Evolutionary conservation across 2,113 vertebrate species (phyloP), one percentile per base, ranked within the genome.

Genomic region (Trogon melanurus): DNA sequence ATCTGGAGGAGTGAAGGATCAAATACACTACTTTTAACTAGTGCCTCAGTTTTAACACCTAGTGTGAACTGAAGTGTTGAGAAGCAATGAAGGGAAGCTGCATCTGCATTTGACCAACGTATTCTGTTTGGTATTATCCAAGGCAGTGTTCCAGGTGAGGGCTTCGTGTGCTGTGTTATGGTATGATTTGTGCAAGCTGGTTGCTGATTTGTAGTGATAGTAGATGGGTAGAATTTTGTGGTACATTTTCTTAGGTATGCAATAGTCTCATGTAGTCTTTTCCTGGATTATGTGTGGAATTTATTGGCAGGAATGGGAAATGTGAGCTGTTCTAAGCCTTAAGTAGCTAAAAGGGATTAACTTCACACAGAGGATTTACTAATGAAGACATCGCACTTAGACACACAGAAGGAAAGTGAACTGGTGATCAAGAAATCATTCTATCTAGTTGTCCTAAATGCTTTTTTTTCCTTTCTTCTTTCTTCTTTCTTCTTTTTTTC

Each of bases 321-420:
- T 86, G 27, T n/a, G 87, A 96, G 61, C 93, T 96, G 50, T 96
- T 95, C 50, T 95, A 94, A 96, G 91, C 84, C 57, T 47, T 94
- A 96, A 97, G 92, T 84, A 94, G 84, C 88, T 96, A 92, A 96
- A 96, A 88, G 69, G 93, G 96, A 97, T 97, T 97, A 97, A 95
- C 86, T 90, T 91, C 79, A 75, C 91, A 84, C 84, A 91, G 81
- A 95, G 90, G 93, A 96, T 92, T 97, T 97, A 75, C 93, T 96
- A 91, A 97, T 97, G 72, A 96, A 97, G 97, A 96, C 71, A 93
- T 96, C 2, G 0, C 32, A 18, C 50, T 89, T 72, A 73, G 64
- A 48, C 67, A 85, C 57, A 47, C 38, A 72, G 56, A 86, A 71
- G 41, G 51, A 47, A 91, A 69, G 36, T 67, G 76, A 91, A 70